phyloP scores from a whole-genome alignment of 2,888 invertebrate species.

The Conus canariensis region DNA sequence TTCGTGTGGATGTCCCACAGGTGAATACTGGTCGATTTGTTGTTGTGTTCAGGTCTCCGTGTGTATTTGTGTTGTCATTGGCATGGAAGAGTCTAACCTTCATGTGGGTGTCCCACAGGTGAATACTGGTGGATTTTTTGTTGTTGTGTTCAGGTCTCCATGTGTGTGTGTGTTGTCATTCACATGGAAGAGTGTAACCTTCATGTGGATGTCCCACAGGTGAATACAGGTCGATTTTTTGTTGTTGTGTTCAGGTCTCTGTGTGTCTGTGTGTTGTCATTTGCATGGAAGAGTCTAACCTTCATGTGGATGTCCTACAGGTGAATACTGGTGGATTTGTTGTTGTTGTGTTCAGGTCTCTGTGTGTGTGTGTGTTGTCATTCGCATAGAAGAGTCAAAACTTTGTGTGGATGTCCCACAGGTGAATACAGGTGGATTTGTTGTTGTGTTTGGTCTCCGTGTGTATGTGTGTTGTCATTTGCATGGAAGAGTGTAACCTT shows the following conservation, averaged over 20 bases:
- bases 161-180: neutral
- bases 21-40: too few relatives aligned
- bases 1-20: too few relatives aligned
- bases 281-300: neutral
- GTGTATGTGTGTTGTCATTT: neutral
- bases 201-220: too few relatives aligned
- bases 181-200: too few relatives aligned
- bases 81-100: neutral
- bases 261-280: neutral
- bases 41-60: neutral
- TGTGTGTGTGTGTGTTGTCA: neutral
- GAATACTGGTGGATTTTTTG: too few relatives aligned
- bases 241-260: neutral
- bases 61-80: neutral
- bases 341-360: neutral
- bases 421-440: too few relatives aligned
- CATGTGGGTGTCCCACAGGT: too few relatives aligned
- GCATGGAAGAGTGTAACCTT: neutral
- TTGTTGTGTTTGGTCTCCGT: neutral
- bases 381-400: neutral
- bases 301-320: too few relatives aligned
- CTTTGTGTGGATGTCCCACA: too few relatives aligned
- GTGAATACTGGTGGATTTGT: too few relatives aligned
- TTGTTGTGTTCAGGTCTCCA: neutral
- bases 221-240: too few relatives aligned